Percentiles rank a stretch among this genome's conserved stretches.
These are phyloP conservation scores for Scortum barcoo DNA, from an alignment of 2,113 vertebrate species.

Conservation along the genomic window DNA sequence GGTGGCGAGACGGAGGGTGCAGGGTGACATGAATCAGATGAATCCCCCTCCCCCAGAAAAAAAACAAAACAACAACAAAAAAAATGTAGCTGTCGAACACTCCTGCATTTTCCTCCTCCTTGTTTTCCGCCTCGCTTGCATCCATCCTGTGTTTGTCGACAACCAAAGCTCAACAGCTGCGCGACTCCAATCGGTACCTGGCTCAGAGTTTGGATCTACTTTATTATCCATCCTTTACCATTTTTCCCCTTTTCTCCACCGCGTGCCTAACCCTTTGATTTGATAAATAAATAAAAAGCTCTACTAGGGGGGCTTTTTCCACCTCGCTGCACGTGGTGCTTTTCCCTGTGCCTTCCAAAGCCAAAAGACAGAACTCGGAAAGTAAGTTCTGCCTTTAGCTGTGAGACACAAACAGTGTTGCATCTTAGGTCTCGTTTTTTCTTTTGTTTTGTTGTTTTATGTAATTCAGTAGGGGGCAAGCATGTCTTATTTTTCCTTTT, in stretches of 20 bases:
- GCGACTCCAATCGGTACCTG: slow-evolving; percentile 35
- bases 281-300: slow-evolving; percentile 83
- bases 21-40: slow-evolving; percentile 59
- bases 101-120: not conserved
- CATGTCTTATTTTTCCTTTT: slow-evolving; percentile 81
- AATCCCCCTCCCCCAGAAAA: slow-evolving; percentile 15
- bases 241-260: slow-evolving; percentile 32
- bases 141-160: slow-evolving; percentile 31
- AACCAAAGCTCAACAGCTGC: slow-evolving; percentile 37
- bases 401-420: slow-evolving; percentile 67
- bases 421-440: slow-evolving; percentile 66
- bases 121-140: slow-evolving; percentile 3
- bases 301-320: slow-evolving; percentile 74
- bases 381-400: slow-evolving; percentile 68
- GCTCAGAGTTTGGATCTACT: slow-evolving; percentile 36
- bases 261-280: slow-evolving; percentile 68
- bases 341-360: slow-evolving; percentile 67
- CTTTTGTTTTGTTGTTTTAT: slow-evolving; percentile 73
- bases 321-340: slow-evolving; percentile 66
- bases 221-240: slow-evolving; percentile 31
- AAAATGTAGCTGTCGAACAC: slow-evolving; percentile 28
- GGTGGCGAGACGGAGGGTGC: slow-evolving; percentile 42
- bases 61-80: not conserved
- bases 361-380: slow-evolving; percentile 68
- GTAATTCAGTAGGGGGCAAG: slow-evolving; percentile 81